Evolutionary conservation across 92 coral and sea anemone species (phyloP).

Genomic region (Porites lobata): DNA sequence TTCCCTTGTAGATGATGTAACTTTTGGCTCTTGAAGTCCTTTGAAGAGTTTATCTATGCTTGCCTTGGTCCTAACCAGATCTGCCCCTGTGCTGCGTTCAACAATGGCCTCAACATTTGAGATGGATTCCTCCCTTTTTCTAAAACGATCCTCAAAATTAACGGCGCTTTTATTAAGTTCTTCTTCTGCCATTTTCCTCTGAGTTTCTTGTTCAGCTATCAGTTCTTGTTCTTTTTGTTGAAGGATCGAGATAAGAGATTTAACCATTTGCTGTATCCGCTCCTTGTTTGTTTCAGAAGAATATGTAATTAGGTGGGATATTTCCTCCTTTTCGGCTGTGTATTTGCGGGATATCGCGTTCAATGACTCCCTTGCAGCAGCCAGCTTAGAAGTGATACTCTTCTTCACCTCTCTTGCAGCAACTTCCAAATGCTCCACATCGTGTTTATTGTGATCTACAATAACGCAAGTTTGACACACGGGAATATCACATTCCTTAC

Average conservation of each 20-base stretch:
- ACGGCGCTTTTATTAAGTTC: no score
- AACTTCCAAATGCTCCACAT: slow-evolving; percentile 22
- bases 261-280: not conserved
- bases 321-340: not conserved
- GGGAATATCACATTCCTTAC: slow-evolving; percentile 41
- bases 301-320: not conserved
- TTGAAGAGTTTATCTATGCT: not conserved
- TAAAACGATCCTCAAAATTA: not conserved
- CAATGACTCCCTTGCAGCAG: not conserved
- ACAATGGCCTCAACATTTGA: not conserved
- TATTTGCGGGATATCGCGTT: no score
- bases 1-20: not conserved
- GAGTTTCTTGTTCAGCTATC: not conserved
- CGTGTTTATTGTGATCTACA: slow-evolving; percentile 45
- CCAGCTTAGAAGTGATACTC: not conserved
- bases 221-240: not conserved
- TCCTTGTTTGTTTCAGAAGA: not conserved
- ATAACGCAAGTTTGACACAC: slow-evolving; percentile 47
- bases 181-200: not conserved
- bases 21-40: not conserved
- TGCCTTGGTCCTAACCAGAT: not conserved
- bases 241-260: not conserved
- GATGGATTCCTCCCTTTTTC: not conserved
- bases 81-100: not conserved
- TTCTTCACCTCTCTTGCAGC: slow-evolving; percentile 20